Evolutionary conservation across 2,888 invertebrate species (phyloP), one percentile per base, ranked within the genome.

Genomic region (Zhengitettix transpicula): DNA sequence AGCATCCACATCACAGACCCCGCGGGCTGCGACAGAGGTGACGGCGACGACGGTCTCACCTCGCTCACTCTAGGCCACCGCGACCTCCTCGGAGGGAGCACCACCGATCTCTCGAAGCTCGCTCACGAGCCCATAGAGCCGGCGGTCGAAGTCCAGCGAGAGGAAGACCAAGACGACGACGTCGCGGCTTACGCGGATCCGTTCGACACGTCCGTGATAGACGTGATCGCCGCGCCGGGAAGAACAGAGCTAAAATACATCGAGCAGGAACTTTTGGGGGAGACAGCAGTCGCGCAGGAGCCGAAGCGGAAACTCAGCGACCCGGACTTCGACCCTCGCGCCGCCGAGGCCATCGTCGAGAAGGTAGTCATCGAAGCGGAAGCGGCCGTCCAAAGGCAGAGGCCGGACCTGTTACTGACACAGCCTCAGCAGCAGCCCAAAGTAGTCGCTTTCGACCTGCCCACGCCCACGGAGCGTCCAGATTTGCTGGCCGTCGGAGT

Each of bases 261-360:
- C 52, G 90, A 89, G 72, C 80, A 84, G 68, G 89, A 90, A 71
- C 72, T 90, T 12, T 65, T 56, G 55, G 52, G 16, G n/a, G 52
- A n/a, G 17, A 14, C 5, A 1, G 80, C 81, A 14, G 76, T 78
- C 52, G 71, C 71, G 28, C 65, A 56, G 55, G 60, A 59, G 52
- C 56, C 59, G 11, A 61, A 51, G 55, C 58, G 61, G 15, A 58
- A 60, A 47, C 72, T 81, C 1, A 83, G 82, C 68, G 89, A 89
- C 75, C 85, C 87, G 57, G 88, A 90, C 67, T 91, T 91, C 70
- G 85, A 91, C 74, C 90, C 90, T 1, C 76, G 90, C 62, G 85
- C 82, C 1, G 81, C 60, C 65, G 81, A 77, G 69, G 74, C 69
- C 11, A 40, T 14, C 10, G 40, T 14, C 42, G 14, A 11, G 47